Evolutionary conservation across 2,888 invertebrate species (phyloP).

Genomic region (Theodoxus fluviatilis): DNA sequence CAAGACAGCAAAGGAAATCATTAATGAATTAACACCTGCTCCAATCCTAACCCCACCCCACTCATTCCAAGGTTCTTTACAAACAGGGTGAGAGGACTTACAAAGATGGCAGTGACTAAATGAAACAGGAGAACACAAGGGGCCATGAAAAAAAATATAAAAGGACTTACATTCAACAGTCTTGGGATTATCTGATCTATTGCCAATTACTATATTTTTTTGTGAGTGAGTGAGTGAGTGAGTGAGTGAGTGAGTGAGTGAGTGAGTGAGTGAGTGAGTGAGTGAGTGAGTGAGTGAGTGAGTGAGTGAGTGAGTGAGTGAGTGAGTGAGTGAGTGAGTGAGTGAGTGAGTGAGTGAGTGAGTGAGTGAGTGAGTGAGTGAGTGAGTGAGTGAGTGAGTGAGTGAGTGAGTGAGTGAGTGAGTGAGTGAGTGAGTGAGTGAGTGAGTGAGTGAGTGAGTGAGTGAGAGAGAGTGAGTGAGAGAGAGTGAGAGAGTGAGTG

Average conservation of each 20-base stretch:
- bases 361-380: no score
- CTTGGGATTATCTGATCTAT: no score
- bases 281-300: conserved; percentile 11
- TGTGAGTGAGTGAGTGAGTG: conserved; percentile 11
- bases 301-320: no score
- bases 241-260: conserved; percentile 24
- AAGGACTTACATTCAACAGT: not conserved
- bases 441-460: no score
- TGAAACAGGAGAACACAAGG: not conserved
- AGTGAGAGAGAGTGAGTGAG: no score
- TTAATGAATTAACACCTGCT: not conserved
- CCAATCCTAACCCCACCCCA: not conserved
- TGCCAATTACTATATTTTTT: no score
- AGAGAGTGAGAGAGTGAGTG: no score
- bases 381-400: no score
- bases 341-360: no score
- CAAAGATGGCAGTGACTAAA: not conserved
- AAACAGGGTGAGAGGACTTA: not conserved
- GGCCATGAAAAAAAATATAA: not conserved
- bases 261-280: conserved; percentile 23
- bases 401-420: no score
- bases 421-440: no score
- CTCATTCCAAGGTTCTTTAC: not conserved
- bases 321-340: no score
- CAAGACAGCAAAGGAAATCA: not conserved